Base-by-base conservation (phyloP, 2,113 vertebrate species). In the Gallinago jamesoni region DNA sequence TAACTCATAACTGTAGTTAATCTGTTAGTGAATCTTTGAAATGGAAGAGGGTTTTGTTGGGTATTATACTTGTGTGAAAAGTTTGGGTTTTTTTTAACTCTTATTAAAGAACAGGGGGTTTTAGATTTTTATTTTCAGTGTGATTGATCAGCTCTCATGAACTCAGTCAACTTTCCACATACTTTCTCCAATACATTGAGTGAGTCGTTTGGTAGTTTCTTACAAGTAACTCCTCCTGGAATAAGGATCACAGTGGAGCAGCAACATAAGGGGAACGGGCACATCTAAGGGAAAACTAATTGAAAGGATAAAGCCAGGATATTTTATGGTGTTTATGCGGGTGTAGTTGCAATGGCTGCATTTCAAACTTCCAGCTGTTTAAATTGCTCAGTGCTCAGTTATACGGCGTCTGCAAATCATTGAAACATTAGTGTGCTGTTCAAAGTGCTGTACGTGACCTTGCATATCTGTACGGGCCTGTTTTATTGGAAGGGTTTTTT, bases 301-400 rank as follows among this genome's bases (percentile, higher is more conserved):
- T 84, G 66, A 80, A 84, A 95, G 78, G 70, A 28, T 88, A 37
- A 89, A 88, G 43, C 27, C 27, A 81, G 76, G 41, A 14, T 84
- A 55, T 90, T 83, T 88, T 55, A 60, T n/a, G 33, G 55, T 89
- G 83, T 89, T 93, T 92, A 20, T 72, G 68, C 1, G 55, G 67
- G 45, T 91, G 70, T 80, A 88, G 79, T 70, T 93, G 72, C 23
- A 86, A 86, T 57, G 66, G 83, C 86, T 73, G 25, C 66, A 25
- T 89, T 80, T 86, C 94, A 93, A 72, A 45, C 70, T 56, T 73
- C 39, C 69, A 94, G 88, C 83, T 92, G 92, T 94, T 87, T 68
- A 56, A 87, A 89, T 56, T 77, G 60, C 4, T 4, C 43, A 22
- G 62, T 3, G 75, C 73, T 72, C 39, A 39, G n/a, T 88, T 91